Conservation (phyloP, 2,797 vertebrate species). For the Cuculus canorus region DNA sequence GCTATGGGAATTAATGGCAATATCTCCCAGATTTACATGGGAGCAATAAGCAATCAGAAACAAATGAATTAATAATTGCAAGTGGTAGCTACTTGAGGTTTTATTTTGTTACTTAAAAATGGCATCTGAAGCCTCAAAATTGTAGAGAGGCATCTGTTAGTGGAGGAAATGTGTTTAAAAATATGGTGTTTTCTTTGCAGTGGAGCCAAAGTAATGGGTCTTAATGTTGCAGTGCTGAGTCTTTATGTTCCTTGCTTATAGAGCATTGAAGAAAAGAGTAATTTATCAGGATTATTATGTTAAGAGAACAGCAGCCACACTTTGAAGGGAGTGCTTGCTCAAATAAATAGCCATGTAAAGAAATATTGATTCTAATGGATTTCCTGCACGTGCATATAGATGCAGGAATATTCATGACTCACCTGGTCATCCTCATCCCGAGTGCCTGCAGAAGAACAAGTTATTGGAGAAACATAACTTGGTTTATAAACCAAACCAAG, state of each 20-base stretch:
- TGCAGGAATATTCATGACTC: not conserved
- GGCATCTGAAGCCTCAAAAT: not conserved
- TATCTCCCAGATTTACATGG: not conserved
- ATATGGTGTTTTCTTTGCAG: constrained; percentile 15
- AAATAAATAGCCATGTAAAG: not conserved
- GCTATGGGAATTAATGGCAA: not conserved
- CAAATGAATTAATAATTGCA: not conserved
- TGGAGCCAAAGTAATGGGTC: not conserved
- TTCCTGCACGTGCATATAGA: not conserved
- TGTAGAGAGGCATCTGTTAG: not conserved
- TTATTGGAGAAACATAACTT: not conserved
- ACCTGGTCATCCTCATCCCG: not conserved
- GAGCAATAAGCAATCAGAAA: not conserved
- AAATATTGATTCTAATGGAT: not conserved
- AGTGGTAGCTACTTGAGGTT: not conserved
- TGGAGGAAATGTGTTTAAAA: not conserved
- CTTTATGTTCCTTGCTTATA: not conserved
- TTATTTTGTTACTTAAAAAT: not conserved
- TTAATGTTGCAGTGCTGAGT: not conserved
- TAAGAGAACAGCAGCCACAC: not conserved
- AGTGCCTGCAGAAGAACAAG: not conserved
- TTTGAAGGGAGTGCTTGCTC: not conserved
- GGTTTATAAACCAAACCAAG: not conserved
- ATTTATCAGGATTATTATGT: constrained; percentile 11
- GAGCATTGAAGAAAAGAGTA: not conserved